phyloP scores from a whole-genome alignment of 2,888 invertebrate species.

The Buathra laborator region DNA sequence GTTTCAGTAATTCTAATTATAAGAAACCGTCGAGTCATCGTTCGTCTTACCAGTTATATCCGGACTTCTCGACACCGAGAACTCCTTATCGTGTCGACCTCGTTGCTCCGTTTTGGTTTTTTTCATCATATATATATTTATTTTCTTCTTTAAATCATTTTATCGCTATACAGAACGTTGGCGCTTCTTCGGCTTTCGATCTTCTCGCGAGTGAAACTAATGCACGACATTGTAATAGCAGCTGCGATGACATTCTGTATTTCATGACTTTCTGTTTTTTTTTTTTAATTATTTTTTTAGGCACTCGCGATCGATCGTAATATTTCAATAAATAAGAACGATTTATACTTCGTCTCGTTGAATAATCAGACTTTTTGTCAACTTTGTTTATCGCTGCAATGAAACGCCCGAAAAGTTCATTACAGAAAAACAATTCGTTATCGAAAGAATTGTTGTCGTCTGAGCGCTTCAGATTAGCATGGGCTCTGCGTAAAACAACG shows the following conservation, averaged over 20 bases:
- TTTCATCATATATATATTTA: not conserved
- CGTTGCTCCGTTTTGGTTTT: conserved; percentile 44
- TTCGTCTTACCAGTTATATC: conserved; percentile 57
- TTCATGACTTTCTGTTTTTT: not conserved
- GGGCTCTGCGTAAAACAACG: too few species aligned
- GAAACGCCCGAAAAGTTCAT: too few species aligned
- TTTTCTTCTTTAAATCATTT: not conserved
- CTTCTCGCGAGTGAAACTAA: not conserved
- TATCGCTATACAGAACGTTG: conserved; percentile 8
- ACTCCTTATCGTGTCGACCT: conserved; percentile 61
- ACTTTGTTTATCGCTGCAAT: too few species aligned
- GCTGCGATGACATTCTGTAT: not conserved
- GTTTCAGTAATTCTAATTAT: conserved; percentile 39
- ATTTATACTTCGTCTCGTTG: too few species aligned
- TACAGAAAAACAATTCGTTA: too few species aligned
- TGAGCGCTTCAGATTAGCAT: too few species aligned
- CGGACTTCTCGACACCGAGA: conserved; percentile 63
- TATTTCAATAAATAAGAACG: too few species aligned
- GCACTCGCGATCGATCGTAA: too few species aligned
- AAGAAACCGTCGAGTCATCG: conserved; percentile 50
- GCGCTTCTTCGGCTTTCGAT: not conserved
- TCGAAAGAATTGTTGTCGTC: too few species aligned
- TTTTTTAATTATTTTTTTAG: not conserved
- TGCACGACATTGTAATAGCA: not conserved
- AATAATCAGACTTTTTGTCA: too few species aligned